phyloP scores from a whole-genome alignment of 2,888 invertebrate species.

The Eupithecia exiguata region DNA sequence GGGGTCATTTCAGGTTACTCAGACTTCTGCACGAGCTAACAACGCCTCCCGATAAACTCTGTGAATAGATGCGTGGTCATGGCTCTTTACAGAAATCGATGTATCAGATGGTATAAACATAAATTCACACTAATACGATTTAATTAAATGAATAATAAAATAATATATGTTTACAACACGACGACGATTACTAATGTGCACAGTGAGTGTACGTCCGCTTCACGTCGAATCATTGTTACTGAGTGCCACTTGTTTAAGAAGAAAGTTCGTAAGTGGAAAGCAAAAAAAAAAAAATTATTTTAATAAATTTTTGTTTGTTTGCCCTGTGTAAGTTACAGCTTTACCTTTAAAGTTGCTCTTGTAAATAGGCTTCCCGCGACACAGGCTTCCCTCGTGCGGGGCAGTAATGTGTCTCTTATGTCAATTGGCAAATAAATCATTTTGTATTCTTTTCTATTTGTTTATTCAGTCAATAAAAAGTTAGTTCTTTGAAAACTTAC shows the following conservation, averaged over 20 bases:
- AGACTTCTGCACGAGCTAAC: slow-evolving; percentile 71
- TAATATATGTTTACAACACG: slow-evolving; percentile 80
- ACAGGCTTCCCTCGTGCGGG: too few relatives aligned
- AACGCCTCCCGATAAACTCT: slow-evolving; percentile 59
- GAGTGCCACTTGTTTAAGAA: slow-evolving; percentile 56
- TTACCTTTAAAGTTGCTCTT: too few relatives aligned
- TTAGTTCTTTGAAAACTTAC: background rate
- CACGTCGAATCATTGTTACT: slow-evolving; percentile 64
- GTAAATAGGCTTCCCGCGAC: too few relatives aligned
- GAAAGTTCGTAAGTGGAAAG: background rate
- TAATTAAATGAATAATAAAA: slow-evolving; percentile 77
- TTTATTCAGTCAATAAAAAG: background rate
- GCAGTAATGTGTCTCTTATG: too few relatives aligned
- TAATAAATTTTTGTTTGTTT: too few relatives aligned
- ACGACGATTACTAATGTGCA: slow-evolving; percentile 83
- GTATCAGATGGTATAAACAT: slow-evolving; percentile 74
- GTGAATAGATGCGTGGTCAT: slow-evolving; percentile 57
- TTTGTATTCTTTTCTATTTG: too few relatives aligned
- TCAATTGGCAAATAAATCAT: too few relatives aligned
- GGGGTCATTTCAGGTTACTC: slow-evolving; percentile 58
- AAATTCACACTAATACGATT: slow-evolving; percentile 82
- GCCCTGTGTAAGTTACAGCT: too few relatives aligned
- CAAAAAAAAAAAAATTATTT: background rate
- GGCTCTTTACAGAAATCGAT: slow-evolving; percentile 77
- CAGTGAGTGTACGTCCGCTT: slow-evolving; percentile 71